Base-by-base conservation (phyloP, 2,888 invertebrate species). In the Standfussiana lucernea region DNA sequence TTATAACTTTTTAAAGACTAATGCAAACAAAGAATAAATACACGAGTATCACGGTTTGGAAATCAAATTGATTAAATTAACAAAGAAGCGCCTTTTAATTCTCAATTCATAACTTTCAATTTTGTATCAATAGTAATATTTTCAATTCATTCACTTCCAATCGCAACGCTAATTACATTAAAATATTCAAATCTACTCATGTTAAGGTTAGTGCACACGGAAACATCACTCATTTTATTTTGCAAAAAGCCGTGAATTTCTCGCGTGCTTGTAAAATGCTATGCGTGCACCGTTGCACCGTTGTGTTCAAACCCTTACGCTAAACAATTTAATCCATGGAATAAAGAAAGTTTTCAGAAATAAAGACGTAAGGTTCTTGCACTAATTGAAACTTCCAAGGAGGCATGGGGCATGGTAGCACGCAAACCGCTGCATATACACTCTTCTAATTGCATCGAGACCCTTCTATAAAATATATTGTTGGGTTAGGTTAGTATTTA, bases 351-450 rank as follows among this genome's bases (percentile, higher is more conserved):
- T 84, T 86, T 86, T 72, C 59, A 72, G 59, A 68, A 84, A 84
- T 82, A 82, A 84, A 86, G 84, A 79, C 73, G 73, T 86, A 53
- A 67, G 68, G 83, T 82, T 83, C 64, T 83, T 86, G 69, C 32
- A 75, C 86, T 83, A 83, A 83, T 83, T 86, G 79, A 84, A 86
- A 86, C 81, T 86, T 83, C 75, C 65, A 83, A 75, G 72, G 82
- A 40, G 21, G 73, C 72, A 64, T 40, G 73, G 32, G 59, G 53
- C 40, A 45, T 28, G 32, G 72, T 67, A 59, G 65, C 86, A 86
- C 88, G 86, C 84, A 77, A 86, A 72, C 74, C 32, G 59, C 75
- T 73, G 70, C 70, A 80, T 62, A 80, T 62, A 80, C 53, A 53
- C 56, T 64, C 28, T 79, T 75, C 72, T 87, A 75, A 85, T 79